A percentile compares a stretch with the other conserved stretches of the same genome.
Evolutionary conservation across 1,140 invertebrate genomes (phyloP).

Genomic region (Aphelinus atriplicis): DNA sequence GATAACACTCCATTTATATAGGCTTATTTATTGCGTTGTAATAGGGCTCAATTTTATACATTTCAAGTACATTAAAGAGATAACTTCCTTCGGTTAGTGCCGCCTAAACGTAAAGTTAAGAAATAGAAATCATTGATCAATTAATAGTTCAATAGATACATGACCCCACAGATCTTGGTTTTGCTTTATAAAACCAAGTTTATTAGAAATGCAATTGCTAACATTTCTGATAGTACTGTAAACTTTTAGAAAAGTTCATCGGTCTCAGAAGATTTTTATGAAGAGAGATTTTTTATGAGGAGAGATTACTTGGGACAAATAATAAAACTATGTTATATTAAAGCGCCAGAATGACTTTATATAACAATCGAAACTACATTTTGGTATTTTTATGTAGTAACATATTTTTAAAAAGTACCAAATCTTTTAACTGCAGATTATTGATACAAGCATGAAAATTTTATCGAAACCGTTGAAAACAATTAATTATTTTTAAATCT

Average conservation of each 20-base stretch:
- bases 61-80: not conserved
- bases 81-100: constrained; percentile 15
- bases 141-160: too few relatives aligned
- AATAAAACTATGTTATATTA: not conserved
- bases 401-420: not conserved
- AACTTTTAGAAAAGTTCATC: too few relatives aligned
- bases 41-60: not conserved
- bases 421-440: constrained; percentile 6
- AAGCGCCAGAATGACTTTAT: constrained; percentile 7
- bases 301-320: too few relatives aligned
- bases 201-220: too few relatives aligned
- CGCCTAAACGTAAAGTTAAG: too few relatives aligned
- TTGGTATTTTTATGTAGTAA: constrained; percentile 24
- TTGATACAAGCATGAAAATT: not conserved
- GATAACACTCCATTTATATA: constrained; percentile 37
- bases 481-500: not conserved
- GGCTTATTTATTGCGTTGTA: constrained; percentile 10
- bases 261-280: too few relatives aligned
- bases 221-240: too few relatives aligned
- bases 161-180: too few relatives aligned
- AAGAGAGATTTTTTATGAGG: too few relatives aligned
- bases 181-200: too few relatives aligned
- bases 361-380: constrained; percentile 15
- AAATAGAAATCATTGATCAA: too few relatives aligned
- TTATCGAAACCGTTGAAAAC: not conserved